phyloP scores from a whole-genome alignment of 2,888 invertebrate species.

The Minunthozetes semirufus region DNA sequence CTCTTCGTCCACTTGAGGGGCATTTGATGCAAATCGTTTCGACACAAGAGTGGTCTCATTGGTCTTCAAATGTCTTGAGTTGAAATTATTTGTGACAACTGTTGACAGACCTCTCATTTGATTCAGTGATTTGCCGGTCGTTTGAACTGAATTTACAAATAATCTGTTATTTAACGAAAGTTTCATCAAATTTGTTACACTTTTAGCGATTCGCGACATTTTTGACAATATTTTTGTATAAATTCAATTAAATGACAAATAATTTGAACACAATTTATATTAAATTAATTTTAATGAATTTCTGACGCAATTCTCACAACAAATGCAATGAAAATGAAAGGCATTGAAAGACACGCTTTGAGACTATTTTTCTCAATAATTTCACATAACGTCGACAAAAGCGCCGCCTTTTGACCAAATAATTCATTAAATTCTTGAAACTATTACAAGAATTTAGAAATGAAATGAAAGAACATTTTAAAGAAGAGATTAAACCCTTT shows the following conservation, averaged over 20 bases:
- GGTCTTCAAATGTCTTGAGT: background rate
- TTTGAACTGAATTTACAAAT: background rate
- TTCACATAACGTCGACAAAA: too few relatives aligned
- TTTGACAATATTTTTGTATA: background rate
- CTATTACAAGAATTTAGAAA: too few relatives aligned
- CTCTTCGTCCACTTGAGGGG: conserved; percentile 66
- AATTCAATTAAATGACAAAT: background rate
- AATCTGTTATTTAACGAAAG: background rate
- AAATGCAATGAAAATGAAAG: background rate
- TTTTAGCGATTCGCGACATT: conserved; percentile 3
- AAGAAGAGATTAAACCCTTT: too few relatives aligned
- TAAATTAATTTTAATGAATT: background rate
- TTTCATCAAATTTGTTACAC: background rate
- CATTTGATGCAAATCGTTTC: conserved; percentile 19
- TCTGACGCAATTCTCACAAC: background rate
- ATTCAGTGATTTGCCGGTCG: background rate
- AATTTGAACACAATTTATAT: background rate
- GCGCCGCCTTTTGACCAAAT: too few relatives aligned
- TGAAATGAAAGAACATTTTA: too few relatives aligned
- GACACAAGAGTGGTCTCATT: background rate
- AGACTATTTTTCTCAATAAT: too few relatives aligned
- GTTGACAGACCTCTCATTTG: background rate
- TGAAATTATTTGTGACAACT: background rate
- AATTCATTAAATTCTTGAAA: too few relatives aligned
- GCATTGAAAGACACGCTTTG: too few relatives aligned